A percentile compares a stretch with the other conserved stretches of the same genome.
These are phyloP conservation scores for Nannoperca obscura DNA, from an alignment of 2,797 vertebrate species.

Conservation along the genomic window DNA sequence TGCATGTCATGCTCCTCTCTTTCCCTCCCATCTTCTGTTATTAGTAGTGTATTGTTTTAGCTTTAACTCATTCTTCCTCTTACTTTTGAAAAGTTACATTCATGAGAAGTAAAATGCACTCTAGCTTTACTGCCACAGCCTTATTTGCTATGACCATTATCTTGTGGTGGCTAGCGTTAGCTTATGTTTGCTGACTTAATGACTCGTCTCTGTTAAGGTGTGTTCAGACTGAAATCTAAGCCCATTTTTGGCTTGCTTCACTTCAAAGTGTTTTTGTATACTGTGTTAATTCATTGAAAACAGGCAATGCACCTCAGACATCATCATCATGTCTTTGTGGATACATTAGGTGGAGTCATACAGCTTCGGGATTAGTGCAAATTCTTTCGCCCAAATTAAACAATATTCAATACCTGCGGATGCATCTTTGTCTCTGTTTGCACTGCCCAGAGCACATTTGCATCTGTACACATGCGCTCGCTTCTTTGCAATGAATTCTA, in stretches of 20 bases:
- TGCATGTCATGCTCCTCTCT: too few species aligned
- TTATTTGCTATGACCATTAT: not conserved
- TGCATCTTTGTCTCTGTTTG: not conserved
- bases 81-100: not conserved
- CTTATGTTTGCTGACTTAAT: not conserved
- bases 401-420: not conserved
- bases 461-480: not conserved
- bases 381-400: not conserved
- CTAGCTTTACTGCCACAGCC: not conserved
- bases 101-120: not conserved
- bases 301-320: not conserved
- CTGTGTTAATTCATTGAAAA: not conserved
- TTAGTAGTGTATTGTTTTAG: not conserved
- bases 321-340: not conserved
- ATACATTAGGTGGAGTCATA: not conserved
- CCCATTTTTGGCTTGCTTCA: not conserved
- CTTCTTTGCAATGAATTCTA: not conserved
- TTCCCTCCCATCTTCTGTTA: not conserved
- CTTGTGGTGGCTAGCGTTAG: not conserved
- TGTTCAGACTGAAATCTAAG: not conserved
- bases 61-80: not conserved
- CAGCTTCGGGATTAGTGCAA: not conserved
- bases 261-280: not conserved
- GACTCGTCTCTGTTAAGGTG: not conserved
- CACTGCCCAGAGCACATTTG: not conserved